phyloP scores from a whole-genome alignment of 1,140 invertebrate genomes.

The Conus betulinus region DNA sequence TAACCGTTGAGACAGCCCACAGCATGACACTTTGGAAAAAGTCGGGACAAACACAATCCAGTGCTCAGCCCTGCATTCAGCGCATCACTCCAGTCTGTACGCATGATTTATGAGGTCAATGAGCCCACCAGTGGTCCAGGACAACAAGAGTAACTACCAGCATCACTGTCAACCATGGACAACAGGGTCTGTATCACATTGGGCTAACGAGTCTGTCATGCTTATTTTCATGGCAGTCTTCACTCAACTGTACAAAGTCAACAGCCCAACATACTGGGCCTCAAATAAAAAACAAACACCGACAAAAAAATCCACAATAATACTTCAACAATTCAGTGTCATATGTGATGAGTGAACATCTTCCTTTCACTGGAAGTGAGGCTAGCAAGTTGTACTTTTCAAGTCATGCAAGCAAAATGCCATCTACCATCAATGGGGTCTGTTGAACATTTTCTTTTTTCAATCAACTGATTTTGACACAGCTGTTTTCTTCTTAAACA shows the following conservation, averaged over 20 bases:
- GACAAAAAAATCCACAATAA: not conserved
- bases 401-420: not conserved
- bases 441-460: not conserved
- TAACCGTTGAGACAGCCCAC: not conserved
- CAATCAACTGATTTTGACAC: too few species aligned
- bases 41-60: not conserved
- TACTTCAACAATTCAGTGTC: not conserved
- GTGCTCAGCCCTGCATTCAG: not conserved
- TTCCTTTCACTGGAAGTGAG: slow-evolving; percentile 1
- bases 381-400: not conserved
- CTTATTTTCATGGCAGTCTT: not conserved
- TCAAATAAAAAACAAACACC: not conserved
- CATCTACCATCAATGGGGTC: not conserved
- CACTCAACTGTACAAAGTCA: not conserved
- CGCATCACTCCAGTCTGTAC: not conserved
- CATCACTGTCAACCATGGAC: not conserved
- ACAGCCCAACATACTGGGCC: not conserved
- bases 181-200: not conserved
- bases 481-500: too few species aligned
- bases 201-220: not conserved
- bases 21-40: not conserved
- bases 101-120: not conserved
- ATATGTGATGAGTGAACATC: not conserved
- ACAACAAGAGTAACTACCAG: not conserved
- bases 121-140: not conserved